These are phyloP conservation scores for Valencia hispanica DNA, from an alignment of 2,797 vertebrate species.

Conservation along the genomic window DNA sequence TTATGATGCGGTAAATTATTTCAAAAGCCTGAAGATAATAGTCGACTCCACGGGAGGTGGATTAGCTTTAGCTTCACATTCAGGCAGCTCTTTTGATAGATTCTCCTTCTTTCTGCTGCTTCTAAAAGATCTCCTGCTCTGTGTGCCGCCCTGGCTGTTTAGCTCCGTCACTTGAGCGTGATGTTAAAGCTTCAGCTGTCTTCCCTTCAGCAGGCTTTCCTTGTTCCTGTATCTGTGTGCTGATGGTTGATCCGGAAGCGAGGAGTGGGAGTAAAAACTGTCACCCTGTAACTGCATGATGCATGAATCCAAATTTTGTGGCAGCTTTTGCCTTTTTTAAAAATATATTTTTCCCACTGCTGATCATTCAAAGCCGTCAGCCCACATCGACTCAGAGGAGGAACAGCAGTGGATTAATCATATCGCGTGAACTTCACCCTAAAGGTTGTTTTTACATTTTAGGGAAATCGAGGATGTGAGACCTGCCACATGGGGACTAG, in stretches of 20 bases:
- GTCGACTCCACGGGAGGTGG: neutral
- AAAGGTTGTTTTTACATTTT: constrained; percentile 15
- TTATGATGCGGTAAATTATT: constrained; percentile 17
- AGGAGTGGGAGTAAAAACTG: constrained; percentile 57
- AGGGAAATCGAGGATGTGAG: constrained; percentile 16
- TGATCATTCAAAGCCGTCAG: constrained; percentile 50
- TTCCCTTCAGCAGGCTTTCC: constrained; percentile 56
- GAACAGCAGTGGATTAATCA: constrained; percentile 45
- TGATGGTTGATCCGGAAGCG: constrained; percentile 34
- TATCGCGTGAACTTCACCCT: constrained; percentile 30
- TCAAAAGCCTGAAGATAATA: constrained; percentile 3
- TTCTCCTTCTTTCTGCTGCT: constrained; percentile 9
- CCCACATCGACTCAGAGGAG: constrained; percentile 43
- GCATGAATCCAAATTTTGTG: constrained; percentile 53
- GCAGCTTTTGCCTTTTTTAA: constrained; percentile 38
- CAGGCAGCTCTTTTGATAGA: constrained; percentile 17
- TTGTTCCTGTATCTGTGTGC: constrained; percentile 12
- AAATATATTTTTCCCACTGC: neutral
- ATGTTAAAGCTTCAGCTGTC: constrained; percentile 46
- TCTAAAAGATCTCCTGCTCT: constrained; percentile 24
- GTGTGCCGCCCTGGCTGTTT: constrained; percentile 6
- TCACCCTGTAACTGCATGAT: constrained; percentile 51
- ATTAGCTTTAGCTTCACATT: constrained; percentile 16
- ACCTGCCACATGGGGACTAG: neutral
- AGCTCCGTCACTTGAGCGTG: constrained; percentile 25